Percentiles rank a stretch among this genome's conserved stretches.
phyloP scores from a whole-genome alignment of 2,888 invertebrate species.

The Xylota sylvarum region DNA sequence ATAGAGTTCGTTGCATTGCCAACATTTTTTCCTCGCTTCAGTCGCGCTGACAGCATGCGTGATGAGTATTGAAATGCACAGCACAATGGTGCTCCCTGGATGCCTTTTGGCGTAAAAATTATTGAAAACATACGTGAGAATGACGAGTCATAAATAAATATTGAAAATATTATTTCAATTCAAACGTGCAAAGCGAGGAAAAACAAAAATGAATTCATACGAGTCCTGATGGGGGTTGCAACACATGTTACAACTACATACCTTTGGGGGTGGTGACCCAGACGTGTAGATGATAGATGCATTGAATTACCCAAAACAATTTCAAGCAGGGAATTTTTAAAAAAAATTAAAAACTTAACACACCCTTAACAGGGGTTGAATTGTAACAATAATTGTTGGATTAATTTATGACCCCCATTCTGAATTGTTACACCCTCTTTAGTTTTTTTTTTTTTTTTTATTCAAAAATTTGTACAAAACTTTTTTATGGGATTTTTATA shows the following conservation, averaged over 20 bases:
- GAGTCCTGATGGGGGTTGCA: conserved; percentile 37
- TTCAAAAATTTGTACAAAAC: conserved; percentile 33
- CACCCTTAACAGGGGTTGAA: conserved; percentile 33
- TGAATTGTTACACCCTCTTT: conserved; percentile 62
- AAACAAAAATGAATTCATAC: conserved; percentile 24
- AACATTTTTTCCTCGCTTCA: neutral
- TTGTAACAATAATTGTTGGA: conserved; percentile 66
- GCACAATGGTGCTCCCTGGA: conserved; percentile 3
- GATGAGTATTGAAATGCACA: conserved; percentile 62
- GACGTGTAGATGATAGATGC: conserved; percentile 29
- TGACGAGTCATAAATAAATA: conserved; percentile 74
- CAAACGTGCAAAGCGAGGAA: conserved; percentile 37
- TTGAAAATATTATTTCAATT: conserved; percentile 64
- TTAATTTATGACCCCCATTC: conserved; percentile 69
- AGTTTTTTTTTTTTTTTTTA: conserved; percentile 22
- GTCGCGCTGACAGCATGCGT: conserved; percentile 11
- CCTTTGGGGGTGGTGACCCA: conserved; percentile 45
- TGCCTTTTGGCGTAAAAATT: conserved; percentile 52
- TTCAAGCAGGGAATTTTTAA: conserved; percentile 12
- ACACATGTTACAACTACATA: conserved; percentile 51
- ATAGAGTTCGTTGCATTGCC: conserved; percentile 22
- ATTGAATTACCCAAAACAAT: conserved; percentile 27
- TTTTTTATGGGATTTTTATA: conserved; percentile 66
- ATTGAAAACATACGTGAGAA: conserved; percentile 75
- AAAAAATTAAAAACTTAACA: conserved; percentile 2